phyloP scores from a whole-genome alignment of 2,888 invertebrate genomes.

The Caenorhabditis uteleia region DNA sequence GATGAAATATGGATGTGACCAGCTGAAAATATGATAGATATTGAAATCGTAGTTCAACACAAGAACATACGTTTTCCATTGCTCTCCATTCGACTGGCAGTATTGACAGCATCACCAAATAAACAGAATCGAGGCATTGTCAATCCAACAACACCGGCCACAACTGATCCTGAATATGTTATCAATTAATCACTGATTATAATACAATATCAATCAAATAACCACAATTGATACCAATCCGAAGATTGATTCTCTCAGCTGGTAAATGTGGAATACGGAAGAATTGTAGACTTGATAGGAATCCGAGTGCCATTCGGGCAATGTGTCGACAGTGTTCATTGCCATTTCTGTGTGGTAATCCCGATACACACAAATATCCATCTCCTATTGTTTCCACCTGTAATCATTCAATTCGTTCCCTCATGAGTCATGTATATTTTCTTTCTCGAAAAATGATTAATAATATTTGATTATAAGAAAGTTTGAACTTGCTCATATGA shows the following conservation, averaged over 20 bases:
- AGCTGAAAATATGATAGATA: slow-evolving; percentile 20
- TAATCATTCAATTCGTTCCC: neutral
- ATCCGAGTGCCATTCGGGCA: slow-evolving; percentile 54
- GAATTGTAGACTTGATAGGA: slow-evolving; percentile 38
- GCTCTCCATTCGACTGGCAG: slow-evolving; percentile 63
- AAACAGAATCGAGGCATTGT: slow-evolving; percentile 61
- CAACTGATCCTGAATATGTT: slow-evolving; percentile 44
- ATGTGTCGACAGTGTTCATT: slow-evolving; percentile 50
- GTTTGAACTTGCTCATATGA: neutral
- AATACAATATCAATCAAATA: neutral
- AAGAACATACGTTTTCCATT: slow-evolving; percentile 51
- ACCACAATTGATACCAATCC: slow-evolving; percentile 55
- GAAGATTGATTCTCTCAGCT: slow-evolving; percentile 53
- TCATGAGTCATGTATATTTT: neutral
- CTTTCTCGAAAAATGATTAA: neutral
- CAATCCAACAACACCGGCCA: slow-evolving; percentile 55
- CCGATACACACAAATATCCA: slow-evolving; percentile 49
- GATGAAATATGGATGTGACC: slow-evolving; percentile 57
- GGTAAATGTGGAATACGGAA: slow-evolving; percentile 64
- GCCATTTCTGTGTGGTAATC: slow-evolving; percentile 51
- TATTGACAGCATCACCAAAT: slow-evolving; percentile 66
- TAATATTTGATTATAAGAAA: neutral
- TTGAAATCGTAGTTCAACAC: neutral
- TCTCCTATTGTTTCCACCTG: slow-evolving; percentile 59
- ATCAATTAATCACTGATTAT: neutral